These are phyloP conservation scores for Nineta flava DNA, from an alignment of 2,888 invertebrate species.

Conservation along the genomic window DNA sequence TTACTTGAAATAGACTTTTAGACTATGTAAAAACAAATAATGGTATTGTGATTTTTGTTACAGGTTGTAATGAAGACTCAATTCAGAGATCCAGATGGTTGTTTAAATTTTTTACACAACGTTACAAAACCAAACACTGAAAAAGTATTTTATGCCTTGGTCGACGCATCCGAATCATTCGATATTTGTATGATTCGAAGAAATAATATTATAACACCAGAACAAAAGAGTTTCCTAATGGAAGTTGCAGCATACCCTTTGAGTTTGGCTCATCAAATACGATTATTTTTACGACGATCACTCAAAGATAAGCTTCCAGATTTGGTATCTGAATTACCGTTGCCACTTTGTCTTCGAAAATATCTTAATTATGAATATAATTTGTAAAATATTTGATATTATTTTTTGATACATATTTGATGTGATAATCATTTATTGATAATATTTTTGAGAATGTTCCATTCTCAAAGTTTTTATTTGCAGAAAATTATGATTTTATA, in stretches of 20 bases:
- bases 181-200: conserved; percentile 66
- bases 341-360: conserved; percentile 47
- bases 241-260: conserved; percentile 50
- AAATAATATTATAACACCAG: conserved; percentile 44
- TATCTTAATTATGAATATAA: conserved; percentile 53
- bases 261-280: conserved; percentile 45
- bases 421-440: not conserved
- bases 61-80: conserved; percentile 70
- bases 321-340: conserved; percentile 38
- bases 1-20: too few relatives aligned
- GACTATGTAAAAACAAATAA: too few relatives aligned
- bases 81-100: conserved; percentile 68
- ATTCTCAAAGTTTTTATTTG: not conserved
- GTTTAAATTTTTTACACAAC: conserved; percentile 63
- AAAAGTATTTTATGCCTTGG: conserved; percentile 44
- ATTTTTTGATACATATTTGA: not conserved
- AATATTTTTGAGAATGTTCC: not conserved
- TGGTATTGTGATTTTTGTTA: conserved; percentile 8
- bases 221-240: conserved; percentile 48
- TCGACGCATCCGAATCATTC: conserved; percentile 61
- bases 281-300: conserved; percentile 38
- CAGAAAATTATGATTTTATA: not conserved
- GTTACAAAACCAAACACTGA: conserved; percentile 31
- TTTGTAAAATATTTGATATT: conserved; percentile 16
- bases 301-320: conserved; percentile 41